Base-by-base conservation (phyloP, 2,797 vertebrate genomes). In the Tinamus major region DNA sequence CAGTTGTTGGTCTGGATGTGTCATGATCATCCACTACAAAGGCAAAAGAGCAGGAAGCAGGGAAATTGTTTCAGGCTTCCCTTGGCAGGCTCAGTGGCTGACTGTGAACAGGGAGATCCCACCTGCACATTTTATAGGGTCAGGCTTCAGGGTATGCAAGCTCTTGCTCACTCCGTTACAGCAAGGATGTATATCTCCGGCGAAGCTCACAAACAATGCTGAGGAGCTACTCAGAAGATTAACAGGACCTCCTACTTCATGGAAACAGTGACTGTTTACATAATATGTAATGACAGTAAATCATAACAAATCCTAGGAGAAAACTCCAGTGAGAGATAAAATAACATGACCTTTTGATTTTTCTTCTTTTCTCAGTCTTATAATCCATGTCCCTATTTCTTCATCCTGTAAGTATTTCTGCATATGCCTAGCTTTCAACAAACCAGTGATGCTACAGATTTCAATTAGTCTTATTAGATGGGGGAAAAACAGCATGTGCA, bases 191-290 rank as follows among this genome's bases (percentile, higher is more conserved):
- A 41, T 69, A 89, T 93, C 91, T 91, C 80, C 92, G 92, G 37
- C 89, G 94, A 93, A 95, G 93, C 44, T 89, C 91, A 95, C 95
- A 96, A 96, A 95, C 87, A 84, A 80, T 69, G 82, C 92, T 85
- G 81, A 97, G 90, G 76, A 94, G 91, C 85, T 96, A 67, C 79
- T 93, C 49, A 90, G 82, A 94, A 64, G 83, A 95, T 90, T 79
- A 81, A 89, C 62, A 58, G 63, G 96, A 95, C 94, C 96, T 96
- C 94, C 96, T 88, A 96, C 78, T 96, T 86, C 87, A 96, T 94
- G 95, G 93, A 95, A 96, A 96, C 91, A 93, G 74, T 77, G 93
- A 97, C 96, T 96, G 96, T 97, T 96, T 97, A 94, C 91, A 96
- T 88, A 96, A 94, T 80, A 96, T 46, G 65, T 69, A 97, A 96